Base-by-base conservation (phyloP, 1,140 invertebrate genomes). In the Himalopsyche phryganea region DNA sequence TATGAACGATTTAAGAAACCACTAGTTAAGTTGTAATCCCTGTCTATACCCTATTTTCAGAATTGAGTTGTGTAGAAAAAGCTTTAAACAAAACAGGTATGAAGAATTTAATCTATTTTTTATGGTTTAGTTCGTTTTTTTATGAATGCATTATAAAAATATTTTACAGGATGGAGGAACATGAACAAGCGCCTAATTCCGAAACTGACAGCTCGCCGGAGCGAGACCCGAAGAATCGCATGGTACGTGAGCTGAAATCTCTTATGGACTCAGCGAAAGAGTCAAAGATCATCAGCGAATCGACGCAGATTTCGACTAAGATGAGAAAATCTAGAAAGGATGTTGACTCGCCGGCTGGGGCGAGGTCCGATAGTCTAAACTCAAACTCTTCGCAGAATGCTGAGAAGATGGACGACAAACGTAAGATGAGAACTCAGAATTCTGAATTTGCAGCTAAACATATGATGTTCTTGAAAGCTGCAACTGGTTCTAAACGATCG, bases 391-490 rank as follows among this genome's bases (percentile, higher is more conserved):
- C 69, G 66, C 74, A 74, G 36, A 69, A 69, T 38, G 71, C 70
- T 23, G 70, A 75, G 1, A 73, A 72, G 20, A 50, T 52, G n/a
- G 53, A 56, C 6, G 42, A 66, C 6, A 77, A 76, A 51, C 67
- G 75, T 35, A 76, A 74, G 1, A 76, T 82, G 69, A 66, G 81
- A 40, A 82, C 79, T 14, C 76, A 81, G 63, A 83, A 82, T 67
- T 75, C 80, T 15, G 81, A 83, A 33, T 82, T 83, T 72, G 76
- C 77, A 0, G 73, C 74, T 40, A 83, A 82, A 63, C 80, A 82
- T 17, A 77, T 72, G 45, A 76, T 77, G 46, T 83, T 83, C 63
- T 65, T 83, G 1, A 76, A 77, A 60, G 75, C 73, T 36, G 73
- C 76, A 0, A 69, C 71, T 35, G 67, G 73, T n/a, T n/a, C n/a